Evolutionary conservation across 2,888 invertebrate genomes (phyloP).

Genomic region (Mantis religiosa): DNA sequence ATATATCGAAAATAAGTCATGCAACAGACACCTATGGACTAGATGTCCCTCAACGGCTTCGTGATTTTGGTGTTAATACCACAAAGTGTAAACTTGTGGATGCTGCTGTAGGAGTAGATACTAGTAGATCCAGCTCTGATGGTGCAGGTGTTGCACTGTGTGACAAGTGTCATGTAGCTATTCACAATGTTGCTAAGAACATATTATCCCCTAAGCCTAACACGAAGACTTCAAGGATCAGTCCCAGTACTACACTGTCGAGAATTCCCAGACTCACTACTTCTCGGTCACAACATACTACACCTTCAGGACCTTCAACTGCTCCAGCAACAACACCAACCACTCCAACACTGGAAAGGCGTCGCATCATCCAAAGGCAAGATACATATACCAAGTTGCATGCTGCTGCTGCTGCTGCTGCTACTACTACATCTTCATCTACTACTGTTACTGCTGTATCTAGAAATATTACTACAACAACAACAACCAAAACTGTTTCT

Average conservation of each 20-base stretch:
- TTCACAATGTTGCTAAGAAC: constrained; percentile 49
- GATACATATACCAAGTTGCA: constrained; percentile 39
- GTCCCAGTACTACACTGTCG: constrained; percentile 32
- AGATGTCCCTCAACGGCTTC: constrained; percentile 16
- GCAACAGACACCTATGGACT: neutral
- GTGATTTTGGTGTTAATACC: constrained; percentile 25
- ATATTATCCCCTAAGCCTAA: neutral
- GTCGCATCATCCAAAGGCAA: constrained; percentile 38
- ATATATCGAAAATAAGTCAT: neutral
- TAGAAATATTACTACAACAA: neutral
- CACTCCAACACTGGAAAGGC: neutral
- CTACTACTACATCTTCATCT: neutral
- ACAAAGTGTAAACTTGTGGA: constrained; percentile 47
- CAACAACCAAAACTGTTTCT: neutral
- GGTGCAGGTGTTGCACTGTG: constrained; percentile 51
- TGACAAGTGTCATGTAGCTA: constrained; percentile 58
- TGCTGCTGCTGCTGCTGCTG: neutral
- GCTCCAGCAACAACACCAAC: neutral
- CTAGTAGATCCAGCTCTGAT: constrained; percentile 42
- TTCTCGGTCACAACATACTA: neutral
- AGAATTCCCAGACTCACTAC: constrained; percentile 36
- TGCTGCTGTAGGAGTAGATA: constrained; percentile 46
- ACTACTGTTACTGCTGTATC: too few species aligned
- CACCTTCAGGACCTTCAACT: neutral
- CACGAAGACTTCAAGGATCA: neutral